Percentiles rank a stretch among this genome's conserved stretches.
Evolutionary conservation across 2,888 invertebrate species (phyloP).

Genomic region (Plebejus melissa): DNA sequence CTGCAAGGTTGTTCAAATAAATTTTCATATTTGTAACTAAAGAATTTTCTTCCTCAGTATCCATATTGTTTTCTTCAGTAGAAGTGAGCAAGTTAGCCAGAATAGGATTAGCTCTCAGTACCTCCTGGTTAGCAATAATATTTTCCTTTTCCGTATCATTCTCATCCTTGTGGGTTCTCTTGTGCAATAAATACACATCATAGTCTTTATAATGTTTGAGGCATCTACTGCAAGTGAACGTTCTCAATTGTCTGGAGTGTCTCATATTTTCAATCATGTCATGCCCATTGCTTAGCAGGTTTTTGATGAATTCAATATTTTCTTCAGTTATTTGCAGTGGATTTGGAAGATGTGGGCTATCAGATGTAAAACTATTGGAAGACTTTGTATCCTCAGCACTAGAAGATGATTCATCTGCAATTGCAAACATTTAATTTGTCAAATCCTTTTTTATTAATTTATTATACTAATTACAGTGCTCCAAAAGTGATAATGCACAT

Average conservation of each 20-base stretch:
- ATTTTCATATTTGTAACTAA: slow-evolving; percentile 61
- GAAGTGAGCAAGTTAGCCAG: slow-evolving; percentile 56
- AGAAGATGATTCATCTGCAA: slow-evolving; percentile 4
- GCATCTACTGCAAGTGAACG: slow-evolving; percentile 60
- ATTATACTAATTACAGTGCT: too few relatives aligned
- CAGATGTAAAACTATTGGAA: background rate
- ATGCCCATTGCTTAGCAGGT: slow-evolving; percentile 22
- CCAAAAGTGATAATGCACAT: too few relatives aligned
- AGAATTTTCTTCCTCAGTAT: slow-evolving; percentile 54
- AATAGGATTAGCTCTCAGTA: slow-evolving; percentile 62
- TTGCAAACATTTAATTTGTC: background rate
- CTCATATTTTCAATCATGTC: slow-evolving; percentile 25
- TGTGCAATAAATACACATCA: slow-evolving; percentile 61
- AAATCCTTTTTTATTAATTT: background rate
- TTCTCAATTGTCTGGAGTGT: slow-evolving; percentile 33
- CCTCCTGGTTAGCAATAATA: slow-evolving; percentile 45
- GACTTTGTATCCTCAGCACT: slow-evolving; percentile 17
- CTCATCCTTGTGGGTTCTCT: slow-evolving; percentile 48
- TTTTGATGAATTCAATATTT: slow-evolving; percentile 27
- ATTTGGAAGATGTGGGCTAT: slow-evolving; percentile 1
- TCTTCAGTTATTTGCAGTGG: slow-evolving; percentile 10
- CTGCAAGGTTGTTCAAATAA: slow-evolving; percentile 52
- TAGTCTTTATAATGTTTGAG: slow-evolving; percentile 71
- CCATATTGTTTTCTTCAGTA: slow-evolving; percentile 42
- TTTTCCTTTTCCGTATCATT: slow-evolving; percentile 50